Percentiles rank a stretch among this genome's conserved stretches.
Evolutionary conservation across 2,797 vertebrate genomes (phyloP).

Genomic region (Xenopus petersii): DNA sequence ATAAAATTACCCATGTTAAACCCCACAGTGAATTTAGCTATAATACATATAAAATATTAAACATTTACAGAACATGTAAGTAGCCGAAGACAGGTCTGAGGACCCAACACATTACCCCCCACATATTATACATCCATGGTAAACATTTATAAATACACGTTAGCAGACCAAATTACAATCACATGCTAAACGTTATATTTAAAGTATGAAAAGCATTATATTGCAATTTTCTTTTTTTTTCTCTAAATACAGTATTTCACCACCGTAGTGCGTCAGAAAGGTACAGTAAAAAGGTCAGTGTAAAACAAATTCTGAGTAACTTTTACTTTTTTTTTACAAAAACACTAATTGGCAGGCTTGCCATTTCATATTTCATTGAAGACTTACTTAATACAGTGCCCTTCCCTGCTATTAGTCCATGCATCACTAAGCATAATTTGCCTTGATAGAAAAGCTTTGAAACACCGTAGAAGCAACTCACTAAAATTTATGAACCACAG

Average conservation of each 20-base stretch:
- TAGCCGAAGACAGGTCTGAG: not conserved
- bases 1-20: constrained; percentile 33
- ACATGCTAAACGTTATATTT: not conserved
- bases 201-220: not conserved
- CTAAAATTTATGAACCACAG: not conserved
- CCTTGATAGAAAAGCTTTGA: not conserved
- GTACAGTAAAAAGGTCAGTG: not conserved
- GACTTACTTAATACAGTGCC: no score
- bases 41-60: constrained; percentile 18
- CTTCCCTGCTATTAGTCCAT: no score
- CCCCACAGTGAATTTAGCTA: constrained; percentile 26
- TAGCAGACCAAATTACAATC: not conserved
- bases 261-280: no score
- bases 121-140: constrained; percentile 1
- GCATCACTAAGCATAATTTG: not conserved
- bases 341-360: no score
- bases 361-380: no score
- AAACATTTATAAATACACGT: constrained; percentile 35
- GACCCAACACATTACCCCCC: not conserved
- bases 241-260: no score
- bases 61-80: constrained; percentile 6
- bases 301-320: not conserved
- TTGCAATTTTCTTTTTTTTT: not conserved
- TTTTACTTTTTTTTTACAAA: no score
- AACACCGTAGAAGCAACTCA: not conserved